phyloP scores from a whole-genome alignment of 2,113 vertebrate species.

The Phaethon lepturus region DNA sequence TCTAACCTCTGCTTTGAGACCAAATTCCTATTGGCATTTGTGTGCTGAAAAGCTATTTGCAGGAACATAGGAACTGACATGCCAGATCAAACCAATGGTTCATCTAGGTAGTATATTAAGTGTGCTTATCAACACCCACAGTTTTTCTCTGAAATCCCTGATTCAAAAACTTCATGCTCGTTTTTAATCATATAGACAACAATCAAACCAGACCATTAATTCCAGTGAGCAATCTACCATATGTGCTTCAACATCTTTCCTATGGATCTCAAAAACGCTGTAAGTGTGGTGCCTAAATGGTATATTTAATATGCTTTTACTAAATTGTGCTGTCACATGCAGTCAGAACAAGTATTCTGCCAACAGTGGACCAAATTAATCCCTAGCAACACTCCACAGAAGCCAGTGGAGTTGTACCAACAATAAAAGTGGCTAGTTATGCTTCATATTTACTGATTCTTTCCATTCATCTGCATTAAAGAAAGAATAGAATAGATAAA shows the following conservation, averaged over 20 bases:
- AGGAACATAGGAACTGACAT: neutral
- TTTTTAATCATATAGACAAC: constrained; percentile 50
- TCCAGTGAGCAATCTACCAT: constrained; percentile 19
- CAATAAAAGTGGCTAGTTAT: neutral
- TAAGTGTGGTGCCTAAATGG: constrained; percentile 11
- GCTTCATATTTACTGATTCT: neutral
- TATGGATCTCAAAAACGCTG: constrained; percentile 24
- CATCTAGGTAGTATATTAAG: constrained; percentile 31
- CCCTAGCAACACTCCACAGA: neutral
- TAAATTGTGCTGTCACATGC: constrained; percentile 32
- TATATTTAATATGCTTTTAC: constrained; percentile 25
- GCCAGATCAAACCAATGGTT: constrained; percentile 27
- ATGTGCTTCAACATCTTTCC: neutral
- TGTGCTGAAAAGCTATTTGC: constrained; percentile 10
- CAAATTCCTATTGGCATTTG: neutral
- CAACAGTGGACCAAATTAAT: neutral
- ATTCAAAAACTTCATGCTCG: constrained; percentile 41
- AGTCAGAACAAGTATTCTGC: neutral
- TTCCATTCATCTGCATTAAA: neutral
- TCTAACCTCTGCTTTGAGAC: neutral
- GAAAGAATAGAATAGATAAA: neutral
- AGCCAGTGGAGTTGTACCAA: neutral
- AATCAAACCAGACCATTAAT: constrained; percentile 27
- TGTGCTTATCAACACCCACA: constrained; percentile 36
- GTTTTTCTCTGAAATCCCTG: constrained; percentile 40